Percentiles rank a stretch among this genome's conserved stretches.
Conservation (phyloP, 2,888 invertebrate genomes). For the Machimus rusticus region DNA sequence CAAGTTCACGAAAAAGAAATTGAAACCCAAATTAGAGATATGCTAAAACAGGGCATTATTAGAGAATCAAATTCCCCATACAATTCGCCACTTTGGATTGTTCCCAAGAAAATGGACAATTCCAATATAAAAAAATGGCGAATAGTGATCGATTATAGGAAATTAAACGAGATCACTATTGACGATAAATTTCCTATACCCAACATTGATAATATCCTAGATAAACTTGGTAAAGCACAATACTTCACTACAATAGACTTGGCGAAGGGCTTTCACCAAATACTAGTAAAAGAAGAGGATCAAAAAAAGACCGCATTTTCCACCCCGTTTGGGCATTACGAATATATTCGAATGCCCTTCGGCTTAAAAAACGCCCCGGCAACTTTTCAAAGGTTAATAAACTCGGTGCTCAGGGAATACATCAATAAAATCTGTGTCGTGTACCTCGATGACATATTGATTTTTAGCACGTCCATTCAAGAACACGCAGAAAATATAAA, state of each 20-base stretch:
- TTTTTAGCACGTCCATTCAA: constrained; percentile 41
- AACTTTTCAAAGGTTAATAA: neutral
- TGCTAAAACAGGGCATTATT: neutral
- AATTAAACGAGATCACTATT: neutral
- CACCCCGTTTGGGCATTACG: neutral
- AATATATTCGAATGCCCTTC: neutral
- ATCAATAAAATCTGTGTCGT: constrained; percentile 44
- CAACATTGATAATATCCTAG: neutral
- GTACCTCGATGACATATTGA: constrained; percentile 24
- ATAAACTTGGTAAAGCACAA: neutral
- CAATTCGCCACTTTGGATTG: neutral
- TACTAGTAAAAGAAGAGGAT: neutral
- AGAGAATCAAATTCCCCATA: neutral
- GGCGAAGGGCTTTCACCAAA: neutral
- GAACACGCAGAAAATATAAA: too few species aligned
- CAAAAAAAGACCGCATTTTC: neutral
- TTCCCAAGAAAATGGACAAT: neutral
- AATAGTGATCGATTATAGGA: neutral
- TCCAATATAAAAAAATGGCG: neutral
- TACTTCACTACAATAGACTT: neutral
- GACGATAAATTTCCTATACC: constrained; percentile 11
- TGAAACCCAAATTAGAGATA: neutral
- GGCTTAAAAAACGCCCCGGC: neutral
- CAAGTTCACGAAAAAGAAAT: too few species aligned
- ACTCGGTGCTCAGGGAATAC: constrained; percentile 9